Evolutionary conservation across 1,140 invertebrate genomes (phyloP), one percentile per base, ranked within the genome.

Genomic region (Papilio xuthus): DNA sequence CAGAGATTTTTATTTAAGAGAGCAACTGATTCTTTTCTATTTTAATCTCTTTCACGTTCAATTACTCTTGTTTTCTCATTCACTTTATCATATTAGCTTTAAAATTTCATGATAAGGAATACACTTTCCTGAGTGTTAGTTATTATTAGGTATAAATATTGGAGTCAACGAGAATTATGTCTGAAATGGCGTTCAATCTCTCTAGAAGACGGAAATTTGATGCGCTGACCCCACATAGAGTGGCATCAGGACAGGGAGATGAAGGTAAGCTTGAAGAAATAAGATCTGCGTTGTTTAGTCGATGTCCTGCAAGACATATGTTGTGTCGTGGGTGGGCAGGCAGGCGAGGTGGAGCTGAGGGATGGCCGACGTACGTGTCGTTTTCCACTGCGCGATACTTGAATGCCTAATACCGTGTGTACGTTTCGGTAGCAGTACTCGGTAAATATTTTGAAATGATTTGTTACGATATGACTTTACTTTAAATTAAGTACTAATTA

Each of bases 241-340:
- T 20, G 8, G n/a, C 2, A 53, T 53, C 4, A 7, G 18, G 18
- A 47, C 18, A 47, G 4, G 44, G 44, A 4, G 44, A 47, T 47
- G 15, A 23, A 60, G 56, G 56, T 28, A 13, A 67, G 23, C 26
- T 26, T 67, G 60, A 67, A 15, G 60, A 15, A 67, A 67, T 26
- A 26, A 67, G 26, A 67, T 67, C 60, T 63, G 60, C 23, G 28
- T 67, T 32, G 56, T 20, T 26, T 23, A 26, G 10, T 63, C 23
- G 69, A 60, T 79, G 73, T 77, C 44, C 73, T 70, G 28, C 79
- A 32, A 76, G 53, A 50, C 79, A 77, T 80, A 77, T 77, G 69
- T n/a, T 13, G 37, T 37, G 12, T 67, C 60, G 71, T 44, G 71
- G 71, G 71, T 20, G 69, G 71, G 71, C 41, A 42, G 71, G 69